phyloP scores from a whole-genome alignment of 2,797 vertebrate species.

The Gymnothorax javanicus region DNA sequence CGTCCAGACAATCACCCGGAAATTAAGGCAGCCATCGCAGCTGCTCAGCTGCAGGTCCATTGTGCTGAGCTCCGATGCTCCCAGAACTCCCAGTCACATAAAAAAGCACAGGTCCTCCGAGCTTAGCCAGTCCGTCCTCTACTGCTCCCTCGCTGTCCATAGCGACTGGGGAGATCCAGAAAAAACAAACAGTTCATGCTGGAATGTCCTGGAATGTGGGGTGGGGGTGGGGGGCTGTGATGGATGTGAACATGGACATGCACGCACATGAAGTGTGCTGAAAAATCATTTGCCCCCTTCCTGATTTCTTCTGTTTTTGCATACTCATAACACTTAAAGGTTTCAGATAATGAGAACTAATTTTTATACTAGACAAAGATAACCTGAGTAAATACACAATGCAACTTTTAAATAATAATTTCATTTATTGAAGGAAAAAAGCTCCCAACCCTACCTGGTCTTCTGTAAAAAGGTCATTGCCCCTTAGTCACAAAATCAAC shows the following conservation, averaged over 20 bases:
- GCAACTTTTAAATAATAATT: too few species aligned
- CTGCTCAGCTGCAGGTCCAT: not conserved
- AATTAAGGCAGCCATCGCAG: not conserved
- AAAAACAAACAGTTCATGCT: conserved; percentile 19
- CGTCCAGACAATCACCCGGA: not conserved
- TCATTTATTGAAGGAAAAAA: too few species aligned
- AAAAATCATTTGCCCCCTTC: not conserved
- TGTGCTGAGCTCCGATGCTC: not conserved
- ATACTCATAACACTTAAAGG: too few species aligned
- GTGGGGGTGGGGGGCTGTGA: not conserved
- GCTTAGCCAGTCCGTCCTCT: not conserved
- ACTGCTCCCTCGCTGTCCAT: not conserved
- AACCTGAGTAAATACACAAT: too few species aligned
- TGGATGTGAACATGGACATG: not conserved
- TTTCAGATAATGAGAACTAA: too few species aligned
- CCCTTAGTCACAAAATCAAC: too few species aligned
- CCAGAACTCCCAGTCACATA: not conserved
- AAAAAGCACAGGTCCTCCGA: not conserved
- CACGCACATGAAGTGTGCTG: not conserved
- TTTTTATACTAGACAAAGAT: too few species aligned
- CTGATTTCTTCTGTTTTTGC: not conserved
- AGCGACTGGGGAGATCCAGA: not conserved
- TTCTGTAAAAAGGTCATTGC: too few species aligned
- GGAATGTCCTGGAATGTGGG: conserved; percentile 15
- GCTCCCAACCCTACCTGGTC: too few species aligned